Conservation (phyloP, 2,797 vertebrate genomes). For the Enteromius argenteus region DNA sequence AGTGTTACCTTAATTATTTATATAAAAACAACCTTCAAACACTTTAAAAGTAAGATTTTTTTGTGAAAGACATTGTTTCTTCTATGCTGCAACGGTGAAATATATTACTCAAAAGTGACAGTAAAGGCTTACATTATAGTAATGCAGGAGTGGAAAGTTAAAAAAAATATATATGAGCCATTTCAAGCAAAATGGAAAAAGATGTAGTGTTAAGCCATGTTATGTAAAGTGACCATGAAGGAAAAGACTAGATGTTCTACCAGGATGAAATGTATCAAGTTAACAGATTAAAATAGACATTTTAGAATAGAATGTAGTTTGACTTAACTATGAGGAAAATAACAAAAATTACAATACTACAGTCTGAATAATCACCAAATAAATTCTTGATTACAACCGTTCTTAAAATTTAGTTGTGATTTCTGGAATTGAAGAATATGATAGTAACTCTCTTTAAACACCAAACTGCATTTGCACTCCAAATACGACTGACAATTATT, state of each 20-base stretch:
- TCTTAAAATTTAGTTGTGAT: background rate
- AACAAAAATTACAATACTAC: background rate
- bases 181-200: slow-evolving; percentile 33
- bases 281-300: background rate
- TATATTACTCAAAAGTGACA: background rate
- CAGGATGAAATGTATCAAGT: background rate
- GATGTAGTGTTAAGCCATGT: slow-evolving; percentile 3
- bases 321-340: background rate
- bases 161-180: background rate
- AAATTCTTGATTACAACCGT: background rate
- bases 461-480: background rate
- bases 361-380: background rate
- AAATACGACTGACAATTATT: background rate
- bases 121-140: background rate
- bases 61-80: background rate
- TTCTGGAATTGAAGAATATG: background rate
- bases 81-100: background rate
- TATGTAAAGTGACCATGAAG: background rate
- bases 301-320: background rate
- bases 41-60: too few relatives aligned
- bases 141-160: background rate
- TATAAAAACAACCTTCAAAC: too few relatives aligned
- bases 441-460: background rate
- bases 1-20: too few relatives aligned
- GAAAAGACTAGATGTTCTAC: slow-evolving; percentile 12